Conservation (phyloP, 2,888 invertebrate genomes). For the Eupithecia subfuscata region DNA sequence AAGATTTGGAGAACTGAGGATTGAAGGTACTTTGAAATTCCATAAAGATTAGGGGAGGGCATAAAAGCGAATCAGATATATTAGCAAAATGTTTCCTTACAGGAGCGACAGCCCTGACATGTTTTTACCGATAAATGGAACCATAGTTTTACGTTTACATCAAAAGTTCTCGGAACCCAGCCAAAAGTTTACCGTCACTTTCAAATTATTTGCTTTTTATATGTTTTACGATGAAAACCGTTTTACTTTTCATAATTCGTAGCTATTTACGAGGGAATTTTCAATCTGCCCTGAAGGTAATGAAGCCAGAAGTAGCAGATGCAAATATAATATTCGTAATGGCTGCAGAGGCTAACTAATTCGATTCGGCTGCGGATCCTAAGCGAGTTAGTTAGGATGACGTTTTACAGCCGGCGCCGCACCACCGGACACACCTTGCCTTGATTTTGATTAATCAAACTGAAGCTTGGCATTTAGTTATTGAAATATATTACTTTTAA, state of each 20-base stretch:
- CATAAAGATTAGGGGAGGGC: slow-evolving; percentile 34
- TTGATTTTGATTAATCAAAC: slow-evolving; percentile 42
- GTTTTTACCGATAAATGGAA: slow-evolving; percentile 9
- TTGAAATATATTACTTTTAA: not conserved
- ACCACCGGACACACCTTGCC: slow-evolving; percentile 39
- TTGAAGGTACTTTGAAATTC: slow-evolving; percentile 44
- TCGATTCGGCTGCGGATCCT: slow-evolving; percentile 77
- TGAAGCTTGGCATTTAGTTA: slow-evolving; percentile 9
- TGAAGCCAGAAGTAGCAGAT: slow-evolving; percentile 66
- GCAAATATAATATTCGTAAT: slow-evolving; percentile 81
- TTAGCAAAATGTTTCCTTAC: slow-evolving; percentile 7
- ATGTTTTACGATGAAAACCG: slow-evolving; percentile 4
- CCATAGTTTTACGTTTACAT: slow-evolving; percentile 13
- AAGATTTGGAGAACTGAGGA: slow-evolving; percentile 47
- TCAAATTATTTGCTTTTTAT: not conserved
- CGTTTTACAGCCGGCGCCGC: slow-evolving; percentile 58
- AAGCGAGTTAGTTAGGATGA: slow-evolving; percentile 71
- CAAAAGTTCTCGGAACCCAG: slow-evolving; percentile 8
- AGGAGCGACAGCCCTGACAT: not conserved
- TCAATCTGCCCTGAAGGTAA: slow-evolving; percentile 51
- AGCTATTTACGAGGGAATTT: slow-evolving; percentile 28
- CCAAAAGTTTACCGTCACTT: slow-evolving; percentile 6
- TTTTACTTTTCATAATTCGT: slow-evolving; percentile 25
- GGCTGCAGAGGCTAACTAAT: slow-evolving; percentile 76
- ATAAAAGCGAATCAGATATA: slow-evolving; percentile 29